A percentile compares a stretch with the other conserved stretches of the same genome.
These are phyloP conservation scores for Gila robusta DNA, from an alignment of 2,797 vertebrate genomes.

Conservation along the genomic window DNA sequence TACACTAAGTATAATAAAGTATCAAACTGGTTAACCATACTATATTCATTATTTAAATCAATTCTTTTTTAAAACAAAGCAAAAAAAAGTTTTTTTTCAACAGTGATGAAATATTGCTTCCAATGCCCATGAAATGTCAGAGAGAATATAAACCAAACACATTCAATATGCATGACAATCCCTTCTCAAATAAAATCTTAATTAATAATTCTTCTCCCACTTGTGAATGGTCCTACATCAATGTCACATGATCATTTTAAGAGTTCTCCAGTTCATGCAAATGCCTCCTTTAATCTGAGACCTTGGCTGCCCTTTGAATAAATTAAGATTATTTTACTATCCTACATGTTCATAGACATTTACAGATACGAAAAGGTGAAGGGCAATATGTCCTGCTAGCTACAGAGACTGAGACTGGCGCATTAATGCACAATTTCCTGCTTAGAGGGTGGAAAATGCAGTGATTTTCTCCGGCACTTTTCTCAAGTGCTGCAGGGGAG, in stretches of 20 bases:
- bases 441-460: constrained; percentile 36
- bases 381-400: constrained; percentile 16
- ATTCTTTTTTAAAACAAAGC: too few relatives aligned
- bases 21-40: too few relatives aligned
- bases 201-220: constrained; percentile 29
- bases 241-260: constrained; percentile 45
- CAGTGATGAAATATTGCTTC: background rate
- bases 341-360: constrained; percentile 39
- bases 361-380: constrained; percentile 50
- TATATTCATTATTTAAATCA: too few relatives aligned
- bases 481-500: constrained; percentile 31
- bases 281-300: constrained; percentile 50
- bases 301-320: constrained; percentile 46
- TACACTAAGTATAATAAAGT: too few relatives aligned
- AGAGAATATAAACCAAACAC: constrained; percentile 3
- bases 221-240: constrained; percentile 43
- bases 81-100: too few relatives aligned
- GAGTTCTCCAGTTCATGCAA: constrained; percentile 49
- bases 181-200: constrained; percentile 18
- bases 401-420: constrained; percentile 10
- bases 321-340: constrained; percentile 47
- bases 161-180: constrained; percentile 21
- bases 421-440: constrained; percentile 43
- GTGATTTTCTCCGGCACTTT: constrained; percentile 35
- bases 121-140: background rate